Evolutionary conservation across 1,140 invertebrate species (phyloP).

Genomic region (Thaumetopoea pityocampa): DNA sequence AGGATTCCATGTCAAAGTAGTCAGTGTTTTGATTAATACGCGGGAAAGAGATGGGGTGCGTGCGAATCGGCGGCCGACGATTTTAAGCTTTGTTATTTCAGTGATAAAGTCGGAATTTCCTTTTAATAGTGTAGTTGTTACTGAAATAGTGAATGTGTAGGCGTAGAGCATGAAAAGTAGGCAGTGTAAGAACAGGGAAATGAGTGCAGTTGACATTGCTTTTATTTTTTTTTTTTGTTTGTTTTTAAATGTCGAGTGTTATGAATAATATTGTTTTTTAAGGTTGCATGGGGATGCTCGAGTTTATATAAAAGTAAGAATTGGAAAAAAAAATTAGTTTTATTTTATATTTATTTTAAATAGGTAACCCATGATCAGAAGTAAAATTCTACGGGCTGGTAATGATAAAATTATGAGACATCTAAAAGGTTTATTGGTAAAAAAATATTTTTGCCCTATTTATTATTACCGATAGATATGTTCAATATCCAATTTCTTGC

Average conservation of each 20-base stretch:
- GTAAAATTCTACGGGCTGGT: too few species aligned
- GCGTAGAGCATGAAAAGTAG: slow-evolving; percentile 73
- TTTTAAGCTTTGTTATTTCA: slow-evolving; percentile 33
- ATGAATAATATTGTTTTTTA: too few species aligned
- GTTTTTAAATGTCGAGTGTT: slow-evolving; percentile 13
- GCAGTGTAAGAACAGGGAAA: slow-evolving; percentile 62
- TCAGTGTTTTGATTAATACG: slow-evolving; percentile 75
- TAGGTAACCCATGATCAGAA: too few species aligned
- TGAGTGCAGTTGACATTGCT: slow-evolving; percentile 59
- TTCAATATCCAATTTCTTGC: too few species aligned
- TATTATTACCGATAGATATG: too few species aligned
- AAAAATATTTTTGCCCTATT: too few species aligned
- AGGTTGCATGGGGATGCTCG: too few species aligned
- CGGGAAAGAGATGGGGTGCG: slow-evolving; percentile 69
- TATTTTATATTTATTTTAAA: too few species aligned
- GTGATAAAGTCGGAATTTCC: slow-evolving; percentile 43
- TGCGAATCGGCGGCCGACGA: slow-evolving; percentile 18
- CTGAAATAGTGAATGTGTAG: slow-evolving; percentile 70
- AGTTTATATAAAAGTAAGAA: too few species aligned
- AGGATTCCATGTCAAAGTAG: slow-evolving; percentile 72
- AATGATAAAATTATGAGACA: too few species aligned
- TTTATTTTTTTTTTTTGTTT: slow-evolving; percentile 13
- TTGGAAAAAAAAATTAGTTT: too few species aligned
- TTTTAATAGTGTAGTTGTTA: slow-evolving; percentile 32
- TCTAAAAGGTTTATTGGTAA: too few species aligned